phyloP scores from a whole-genome alignment of 2,888 invertebrate genomes.

The Zaprionus lineosus region DNA sequence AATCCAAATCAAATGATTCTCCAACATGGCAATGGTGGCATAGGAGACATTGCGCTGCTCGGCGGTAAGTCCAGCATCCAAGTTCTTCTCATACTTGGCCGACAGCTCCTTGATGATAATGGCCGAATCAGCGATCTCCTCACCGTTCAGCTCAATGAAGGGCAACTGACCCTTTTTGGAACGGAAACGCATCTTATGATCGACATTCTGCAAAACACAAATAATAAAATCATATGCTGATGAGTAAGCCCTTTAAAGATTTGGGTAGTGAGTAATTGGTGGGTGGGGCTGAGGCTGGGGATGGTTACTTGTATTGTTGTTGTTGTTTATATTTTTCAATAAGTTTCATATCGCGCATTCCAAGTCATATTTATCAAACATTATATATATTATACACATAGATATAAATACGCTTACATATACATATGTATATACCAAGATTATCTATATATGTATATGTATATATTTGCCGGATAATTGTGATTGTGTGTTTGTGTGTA shows the following conservation, averaged over 20 bases:
- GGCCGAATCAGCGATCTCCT: conserved; percentile 95
- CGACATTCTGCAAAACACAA: conserved; percentile 89
- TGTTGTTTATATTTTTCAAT: conserved; percentile 20
- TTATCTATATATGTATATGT: neutral
- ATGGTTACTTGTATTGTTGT: neutral
- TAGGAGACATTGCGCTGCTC: conserved; percentile 95
- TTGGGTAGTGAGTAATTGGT: conserved; percentile 33
- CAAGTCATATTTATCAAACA: too few species aligned
- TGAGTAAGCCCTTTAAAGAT: conserved; percentile 2
- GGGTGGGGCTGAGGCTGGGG: conserved; percentile 19
- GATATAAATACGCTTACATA: neutral
- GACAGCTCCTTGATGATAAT: conserved; percentile 94
- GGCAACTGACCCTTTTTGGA: conserved; percentile 97
- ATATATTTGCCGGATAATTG: neutral
- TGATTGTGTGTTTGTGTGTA: conserved; percentile 12
- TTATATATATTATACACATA: neutral
- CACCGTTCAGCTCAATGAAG: conserved; percentile 96
- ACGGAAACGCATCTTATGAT: conserved; percentile 96
- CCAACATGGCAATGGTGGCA: conserved; percentile 96
- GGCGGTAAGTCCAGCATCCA: conserved; percentile 91
- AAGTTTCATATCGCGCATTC: conserved; percentile 43
- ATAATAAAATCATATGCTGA: neutral
- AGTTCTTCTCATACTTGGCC: conserved; percentile 91
- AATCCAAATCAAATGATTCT: conserved; percentile 96
- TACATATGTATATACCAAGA: neutral